Evolutionary conservation across 35 echinoderm and acorn worm species (phyloP).

Genomic region (Ophioderma brevispina): DNA sequence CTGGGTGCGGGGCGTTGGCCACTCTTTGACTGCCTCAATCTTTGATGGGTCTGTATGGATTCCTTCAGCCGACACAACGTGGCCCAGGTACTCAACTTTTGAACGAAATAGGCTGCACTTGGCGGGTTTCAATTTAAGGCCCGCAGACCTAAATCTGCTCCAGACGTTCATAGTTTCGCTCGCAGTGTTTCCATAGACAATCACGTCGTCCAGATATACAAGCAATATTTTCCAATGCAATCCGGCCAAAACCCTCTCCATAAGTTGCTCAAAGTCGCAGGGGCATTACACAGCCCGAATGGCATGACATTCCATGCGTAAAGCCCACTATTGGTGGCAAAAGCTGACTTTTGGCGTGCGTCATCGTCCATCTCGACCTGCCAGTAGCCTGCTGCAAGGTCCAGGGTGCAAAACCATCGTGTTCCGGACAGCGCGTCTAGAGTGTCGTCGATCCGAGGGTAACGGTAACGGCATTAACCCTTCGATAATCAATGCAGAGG

Average conservation of each 20-base stretch:
- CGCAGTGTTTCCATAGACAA: not conserved
- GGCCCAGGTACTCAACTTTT: slow-evolving; percentile 32
- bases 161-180: not conserved
- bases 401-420: not conserved
- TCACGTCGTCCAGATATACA: slow-evolving; percentile 39
- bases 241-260: not conserved
- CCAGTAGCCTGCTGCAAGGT: slow-evolving; percentile 39
- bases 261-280: slow-evolving; percentile 20
- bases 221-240: slow-evolving; percentile 11
- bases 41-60: slow-evolving; percentile 27
- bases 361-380: not conserved
- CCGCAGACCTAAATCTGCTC: not conserved
- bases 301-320: slow-evolving; percentile 31
- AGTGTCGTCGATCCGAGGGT: slow-evolving; percentile 30
- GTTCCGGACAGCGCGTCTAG: slow-evolving; percentile 7
- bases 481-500: slow-evolving; percentile 43
- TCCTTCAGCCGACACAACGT: slow-evolving; percentile 33
- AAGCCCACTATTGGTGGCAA: not conserved
- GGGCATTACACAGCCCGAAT: slow-evolving; percentile 38
- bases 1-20: slow-evolving; percentile 19
- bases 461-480: slow-evolving; percentile 13
- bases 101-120: slow-evolving; percentile 36
- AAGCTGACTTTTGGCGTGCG: slow-evolving; percentile 40
- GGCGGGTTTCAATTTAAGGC: slow-evolving; percentile 42
- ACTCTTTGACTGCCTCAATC: not conserved